phyloP scores from a whole-genome alignment of 1,140 invertebrate genomes.

The Rhynchophorus ferrugineus region DNA sequence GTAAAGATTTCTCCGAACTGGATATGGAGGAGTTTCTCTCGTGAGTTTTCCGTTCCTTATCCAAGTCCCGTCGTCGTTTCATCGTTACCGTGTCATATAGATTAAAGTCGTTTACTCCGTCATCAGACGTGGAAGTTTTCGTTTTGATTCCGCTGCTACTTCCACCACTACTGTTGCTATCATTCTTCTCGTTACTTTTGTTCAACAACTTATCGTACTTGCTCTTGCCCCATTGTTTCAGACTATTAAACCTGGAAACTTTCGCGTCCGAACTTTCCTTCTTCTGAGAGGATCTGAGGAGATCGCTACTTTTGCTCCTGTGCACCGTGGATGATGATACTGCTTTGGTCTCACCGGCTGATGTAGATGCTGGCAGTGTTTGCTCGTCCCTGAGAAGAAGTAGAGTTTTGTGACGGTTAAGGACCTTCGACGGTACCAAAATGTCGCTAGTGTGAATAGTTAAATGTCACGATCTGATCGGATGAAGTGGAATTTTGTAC shows the following conservation, averaged over 20 bases:
- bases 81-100: constrained; percentile 57
- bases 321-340: constrained; percentile 21
- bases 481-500: background rate
- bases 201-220: constrained; percentile 65
- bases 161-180: background rate
- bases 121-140: constrained; percentile 13
- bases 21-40: constrained; percentile 66
- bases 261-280: constrained; percentile 53
- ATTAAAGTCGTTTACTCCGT: constrained; percentile 50
- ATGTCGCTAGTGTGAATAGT: constrained; percentile 10
- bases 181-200: constrained; percentile 38
- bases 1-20: constrained; percentile 59
- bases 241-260: constrained; percentile 68
- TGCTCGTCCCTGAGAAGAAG: constrained; percentile 32
- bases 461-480: background rate
- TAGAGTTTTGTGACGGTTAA: constrained; percentile 12
- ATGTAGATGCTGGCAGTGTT: constrained; percentile 22
- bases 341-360: constrained; percentile 18
- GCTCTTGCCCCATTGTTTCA: constrained; percentile 76
- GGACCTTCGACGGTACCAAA: background rate
- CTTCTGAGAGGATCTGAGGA: constrained; percentile 46
- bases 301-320: constrained; percentile 60
- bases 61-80: constrained; percentile 46
- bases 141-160: constrained; percentile 25
- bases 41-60: constrained; percentile 49